Evolutionary conservation across 2,113 vertebrate species (phyloP).

Genomic region (Siniperca chuatsi): DNA sequence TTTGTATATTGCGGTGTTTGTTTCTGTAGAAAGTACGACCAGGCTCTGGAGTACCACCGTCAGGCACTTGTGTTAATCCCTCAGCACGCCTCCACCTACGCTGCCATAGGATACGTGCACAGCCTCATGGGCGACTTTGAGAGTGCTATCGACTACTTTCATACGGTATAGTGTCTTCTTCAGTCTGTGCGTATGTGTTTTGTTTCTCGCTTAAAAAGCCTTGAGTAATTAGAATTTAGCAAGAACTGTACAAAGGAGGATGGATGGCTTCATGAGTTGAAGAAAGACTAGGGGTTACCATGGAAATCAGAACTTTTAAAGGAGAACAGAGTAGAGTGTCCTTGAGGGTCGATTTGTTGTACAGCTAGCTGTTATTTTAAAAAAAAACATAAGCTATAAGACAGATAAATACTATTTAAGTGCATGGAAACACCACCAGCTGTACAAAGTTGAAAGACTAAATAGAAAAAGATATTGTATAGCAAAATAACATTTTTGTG

Average conservation of each 20-base stretch:
- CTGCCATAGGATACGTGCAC: conserved; percentile 96
- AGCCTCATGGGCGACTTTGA: conserved; percentile 99
- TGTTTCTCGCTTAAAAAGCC: neutral
- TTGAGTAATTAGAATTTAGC: neutral
- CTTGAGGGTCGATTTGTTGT: neutral
- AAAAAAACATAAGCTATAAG: neutral
- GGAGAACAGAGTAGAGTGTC: neutral
- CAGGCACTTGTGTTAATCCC: conserved; percentile 97
- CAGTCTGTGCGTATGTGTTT: neutral
- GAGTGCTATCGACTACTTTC: conserved; percentile 98
- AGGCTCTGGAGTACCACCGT: conserved; percentile 96
- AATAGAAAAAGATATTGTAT: neutral
- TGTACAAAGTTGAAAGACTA: neutral
- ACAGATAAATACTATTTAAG: neutral
- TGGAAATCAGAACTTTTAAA: neutral
- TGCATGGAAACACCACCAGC: neutral
- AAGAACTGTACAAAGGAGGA: neutral
- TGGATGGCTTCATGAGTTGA: neutral
- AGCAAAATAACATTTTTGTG: neutral
- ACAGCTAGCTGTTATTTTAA: neutral
- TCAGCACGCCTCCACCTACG: conserved; percentile 96
- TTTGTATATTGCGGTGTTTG: neutral
- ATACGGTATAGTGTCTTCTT: conserved; percentile 85
- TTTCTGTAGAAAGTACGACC: conserved; percentile 91
- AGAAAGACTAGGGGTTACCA: neutral